phyloP scores from a whole-genome alignment of 2,888 invertebrate species.

The Plagodis pulveraria region DNA sequence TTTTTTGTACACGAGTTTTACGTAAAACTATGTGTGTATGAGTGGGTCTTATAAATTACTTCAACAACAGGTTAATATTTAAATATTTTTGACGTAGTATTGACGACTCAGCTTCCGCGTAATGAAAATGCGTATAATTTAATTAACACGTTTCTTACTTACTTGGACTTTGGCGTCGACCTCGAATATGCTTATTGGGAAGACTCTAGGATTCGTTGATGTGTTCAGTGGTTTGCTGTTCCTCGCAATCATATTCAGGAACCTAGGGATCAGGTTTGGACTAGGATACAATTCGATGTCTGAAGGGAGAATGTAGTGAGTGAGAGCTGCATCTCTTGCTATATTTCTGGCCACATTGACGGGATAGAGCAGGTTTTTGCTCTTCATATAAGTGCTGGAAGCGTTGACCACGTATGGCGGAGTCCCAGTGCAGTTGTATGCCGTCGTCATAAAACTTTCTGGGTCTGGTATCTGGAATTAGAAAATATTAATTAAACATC shows the following conservation, averaged over 20 bases:
- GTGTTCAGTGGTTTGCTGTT: constrained; percentile 87
- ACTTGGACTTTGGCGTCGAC: constrained; percentile 85
- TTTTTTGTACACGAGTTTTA: neutral
- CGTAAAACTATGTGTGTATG: no score
- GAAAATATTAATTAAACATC: neutral
- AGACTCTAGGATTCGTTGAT: constrained; percentile 88
- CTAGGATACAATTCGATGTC: constrained; percentile 97
- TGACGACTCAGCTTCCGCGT: no score
- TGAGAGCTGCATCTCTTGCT: constrained; percentile 93
- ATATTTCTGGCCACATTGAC: constrained; percentile 96
- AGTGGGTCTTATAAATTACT: no score
- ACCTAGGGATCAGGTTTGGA: constrained; percentile 91
- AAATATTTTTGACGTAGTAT: no score
- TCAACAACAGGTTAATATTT: no score
- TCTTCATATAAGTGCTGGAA: constrained; percentile 90
- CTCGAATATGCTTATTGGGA: constrained; percentile 95
- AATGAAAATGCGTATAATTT: no score
- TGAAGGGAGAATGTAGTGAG: constrained; percentile 93
- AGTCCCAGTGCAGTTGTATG: constrained; percentile 89
- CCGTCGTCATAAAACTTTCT: constrained; percentile 84
- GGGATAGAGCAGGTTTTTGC: constrained; percentile 93
- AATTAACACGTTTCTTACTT: constrained; percentile 41
- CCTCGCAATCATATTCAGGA: constrained; percentile 93
- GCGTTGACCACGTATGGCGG: constrained; percentile 88
- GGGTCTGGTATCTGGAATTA: constrained; percentile 87